phyloP scores from a whole-genome alignment of 1,140 invertebrate species.

The Zaprionus davidi region DNA sequence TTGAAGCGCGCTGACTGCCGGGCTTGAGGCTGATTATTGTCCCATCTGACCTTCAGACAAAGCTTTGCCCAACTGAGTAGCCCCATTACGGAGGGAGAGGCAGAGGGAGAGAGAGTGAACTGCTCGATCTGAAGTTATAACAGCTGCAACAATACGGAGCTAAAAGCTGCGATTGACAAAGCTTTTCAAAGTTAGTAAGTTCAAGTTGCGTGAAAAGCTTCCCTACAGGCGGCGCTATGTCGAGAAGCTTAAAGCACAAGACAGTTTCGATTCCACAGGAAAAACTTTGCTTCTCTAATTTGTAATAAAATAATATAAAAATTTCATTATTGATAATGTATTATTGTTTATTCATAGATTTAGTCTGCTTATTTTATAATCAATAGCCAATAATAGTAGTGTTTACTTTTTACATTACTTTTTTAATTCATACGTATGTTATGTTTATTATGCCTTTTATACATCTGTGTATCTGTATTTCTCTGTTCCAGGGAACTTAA shows the following conservation, averaged over 20 bases:
- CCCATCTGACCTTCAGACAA: constrained; percentile 69
- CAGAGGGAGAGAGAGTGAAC: neutral
- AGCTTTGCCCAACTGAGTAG: constrained; percentile 39
- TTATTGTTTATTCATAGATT: constrained; percentile 69
- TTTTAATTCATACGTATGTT: constrained; percentile 22
- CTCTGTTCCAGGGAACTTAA: constrained; percentile 17
- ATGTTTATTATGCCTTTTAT: constrained; percentile 51
- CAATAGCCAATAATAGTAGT: constrained; percentile 56
- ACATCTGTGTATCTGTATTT: constrained; percentile 41
- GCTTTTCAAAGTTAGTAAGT: neutral
- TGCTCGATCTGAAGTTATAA: neutral
- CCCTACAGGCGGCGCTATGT: constrained; percentile 25
- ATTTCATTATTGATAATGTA: constrained; percentile 56
- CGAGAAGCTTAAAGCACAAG: neutral
- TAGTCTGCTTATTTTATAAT: constrained; percentile 46
- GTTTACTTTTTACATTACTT: constrained; percentile 63
- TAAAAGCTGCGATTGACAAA: neutral
- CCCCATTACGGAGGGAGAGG: neutral
- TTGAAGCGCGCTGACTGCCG: constrained; percentile 69
- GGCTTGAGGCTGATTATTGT: constrained; percentile 44
- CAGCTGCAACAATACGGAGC: neutral
- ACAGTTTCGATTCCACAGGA: neutral
- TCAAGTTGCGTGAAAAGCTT: neutral
- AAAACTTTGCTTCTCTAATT: neutral
- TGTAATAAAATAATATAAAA: too few relatives aligned